Evolutionary conservation across 2,113 vertebrate species (phyloP).

Genomic region (Colistium nudipinnis): DNA sequence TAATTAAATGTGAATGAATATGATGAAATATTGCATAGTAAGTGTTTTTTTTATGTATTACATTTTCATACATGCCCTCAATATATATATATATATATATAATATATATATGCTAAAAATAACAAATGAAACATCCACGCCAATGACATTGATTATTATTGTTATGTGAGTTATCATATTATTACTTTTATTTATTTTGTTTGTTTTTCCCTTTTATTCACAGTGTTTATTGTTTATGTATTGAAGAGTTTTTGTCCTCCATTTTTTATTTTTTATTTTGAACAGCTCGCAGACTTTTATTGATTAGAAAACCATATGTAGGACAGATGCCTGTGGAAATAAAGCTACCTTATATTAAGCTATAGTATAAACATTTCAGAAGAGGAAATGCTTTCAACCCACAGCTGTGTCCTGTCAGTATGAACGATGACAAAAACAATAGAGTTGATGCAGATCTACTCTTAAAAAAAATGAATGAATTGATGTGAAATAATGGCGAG

Average conservation of each 20-base stretch:
- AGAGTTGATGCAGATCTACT: not conserved
- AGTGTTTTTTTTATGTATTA: not conserved
- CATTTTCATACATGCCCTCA: not conserved
- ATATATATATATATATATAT: not conserved
- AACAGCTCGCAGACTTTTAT: no score
- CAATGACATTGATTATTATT: not conserved
- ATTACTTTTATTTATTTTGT: constrained; percentile 13
- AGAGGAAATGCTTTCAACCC: no score
- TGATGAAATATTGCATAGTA: not conserved
- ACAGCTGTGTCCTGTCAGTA: no score
- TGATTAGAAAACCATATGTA: no score
- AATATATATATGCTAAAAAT: not conserved
- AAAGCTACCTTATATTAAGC: no score
- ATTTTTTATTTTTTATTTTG: not conserved
- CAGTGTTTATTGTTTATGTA: not conserved
- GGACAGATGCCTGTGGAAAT: no score
- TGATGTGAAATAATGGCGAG: accelerated
- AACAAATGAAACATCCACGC: not conserved
- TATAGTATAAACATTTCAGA: no score
- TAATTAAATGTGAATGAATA: not conserved
- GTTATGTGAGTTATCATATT: not conserved
- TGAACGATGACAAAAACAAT: not conserved
- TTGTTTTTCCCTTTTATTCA: constrained; percentile 7
- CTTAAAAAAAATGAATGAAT: not conserved
- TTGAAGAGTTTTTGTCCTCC: not conserved